These are phyloP conservation scores for Chionis minor DNA, from an alignment of 2,113 vertebrate genomes.

Conservation along the genomic window DNA sequence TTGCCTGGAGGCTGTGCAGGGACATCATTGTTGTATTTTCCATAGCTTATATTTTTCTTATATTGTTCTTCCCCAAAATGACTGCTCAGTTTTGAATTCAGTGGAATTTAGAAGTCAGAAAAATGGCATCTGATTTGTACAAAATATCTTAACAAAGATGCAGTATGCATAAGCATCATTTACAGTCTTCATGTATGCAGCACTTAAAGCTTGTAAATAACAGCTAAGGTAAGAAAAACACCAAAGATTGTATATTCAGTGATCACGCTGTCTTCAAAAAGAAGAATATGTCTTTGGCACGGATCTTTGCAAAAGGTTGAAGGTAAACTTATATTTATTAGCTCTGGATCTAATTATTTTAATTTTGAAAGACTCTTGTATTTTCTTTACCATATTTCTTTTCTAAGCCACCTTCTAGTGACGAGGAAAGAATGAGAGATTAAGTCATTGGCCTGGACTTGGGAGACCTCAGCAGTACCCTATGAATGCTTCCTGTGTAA, in stretches of 20 bases:
- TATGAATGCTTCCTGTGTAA: neutral
- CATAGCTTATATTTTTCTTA: neutral
- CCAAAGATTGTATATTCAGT: neutral
- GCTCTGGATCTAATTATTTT: neutral
- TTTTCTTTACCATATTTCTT: neutral
- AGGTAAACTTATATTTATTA: neutral
- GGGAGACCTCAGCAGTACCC: neutral
- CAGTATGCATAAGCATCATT: neutral
- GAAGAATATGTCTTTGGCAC: neutral
- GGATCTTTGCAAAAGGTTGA: neutral
- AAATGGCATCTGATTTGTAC: neutral
- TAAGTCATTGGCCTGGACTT: neutral
- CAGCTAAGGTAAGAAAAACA: neutral
- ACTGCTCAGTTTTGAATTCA: neutral
- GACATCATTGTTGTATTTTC: neutral
- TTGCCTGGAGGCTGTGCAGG: neutral
- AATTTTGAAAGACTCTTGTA: neutral
- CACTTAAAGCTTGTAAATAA: neutral
- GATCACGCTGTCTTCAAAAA: neutral
- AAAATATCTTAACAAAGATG: neutral
- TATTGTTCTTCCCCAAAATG: neutral
- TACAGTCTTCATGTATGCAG: neutral
- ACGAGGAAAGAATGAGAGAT: accelerated
- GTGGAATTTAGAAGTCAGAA: neutral
- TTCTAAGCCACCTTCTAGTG: neutral